Evolutionary conservation across 1,140 invertebrate species (phyloP), one percentile per base, ranked within the genome.

Genomic region (Araneus ventricosus): DNA sequence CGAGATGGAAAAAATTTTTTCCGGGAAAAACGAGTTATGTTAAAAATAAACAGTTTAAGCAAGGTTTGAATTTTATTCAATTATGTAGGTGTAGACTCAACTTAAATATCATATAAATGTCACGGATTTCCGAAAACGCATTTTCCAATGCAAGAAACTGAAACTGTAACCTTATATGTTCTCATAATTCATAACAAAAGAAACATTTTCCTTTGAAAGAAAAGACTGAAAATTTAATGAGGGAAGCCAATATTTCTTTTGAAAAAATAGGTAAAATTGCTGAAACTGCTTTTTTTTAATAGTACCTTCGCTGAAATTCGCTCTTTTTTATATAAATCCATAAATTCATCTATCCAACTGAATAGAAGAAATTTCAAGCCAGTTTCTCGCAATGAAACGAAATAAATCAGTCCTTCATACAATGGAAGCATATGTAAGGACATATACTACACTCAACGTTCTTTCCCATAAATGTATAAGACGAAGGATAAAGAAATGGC

Each of bases 341-440:
- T 61, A 41, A 14, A 27, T 34, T 34, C 24, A 34, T 27, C 30
- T 17, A 7, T 20, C 14, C 27, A 45, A 45, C n/a, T 52, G 41
- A 52, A 84, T 52, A 27, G 80, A n/a, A 27, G 5, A 41, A 37
- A 80, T 39, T 39, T 39, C 75, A 84, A 84, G 14, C 27, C 14
- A 27, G 39, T 27, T 14, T 4, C n/a, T 82, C 27, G 22, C 27
- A 86, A 86, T 39, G 57, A 24, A 39, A 20, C 27, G 61, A 86
- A 86, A 61, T 61, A 86, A 86, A 86, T 86, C 84, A 22, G 22
- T 22, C 57, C 80, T 24, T 61, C 57, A 20, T 59, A 57, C 22
- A 57, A 86, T 34, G 30, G 57, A 22, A 61, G 84, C 52, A 59
- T 57, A 57, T 59, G 57, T 59, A 59, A 61, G 30, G 57, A 22